Evolutionary conservation across 2,888 invertebrate species (phyloP).

Genomic region (Unio pictorum): DNA sequence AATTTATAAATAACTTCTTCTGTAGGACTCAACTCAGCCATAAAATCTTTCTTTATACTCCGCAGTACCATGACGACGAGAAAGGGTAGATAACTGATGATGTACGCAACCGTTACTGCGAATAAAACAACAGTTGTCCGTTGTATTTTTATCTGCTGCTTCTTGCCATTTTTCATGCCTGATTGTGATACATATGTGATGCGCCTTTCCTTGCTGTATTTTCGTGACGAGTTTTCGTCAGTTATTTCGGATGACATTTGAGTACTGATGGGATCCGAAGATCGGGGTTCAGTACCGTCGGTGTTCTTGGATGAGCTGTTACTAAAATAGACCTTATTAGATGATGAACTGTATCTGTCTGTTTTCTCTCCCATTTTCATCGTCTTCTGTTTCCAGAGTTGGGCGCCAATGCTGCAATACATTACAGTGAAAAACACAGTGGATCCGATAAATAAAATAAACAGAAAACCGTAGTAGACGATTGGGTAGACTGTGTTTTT

Average conservation of each 20-base stretch:
- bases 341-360: slow-evolving; percentile 12
- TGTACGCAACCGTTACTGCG: slow-evolving; percentile 61
- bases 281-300: too few relatives aligned
- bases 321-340: slow-evolving; percentile 32
- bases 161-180: slow-evolving; percentile 19
- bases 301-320: slow-evolving; percentile 28
- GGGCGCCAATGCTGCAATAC: slow-evolving; percentile 55
- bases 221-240: slow-evolving; percentile 18
- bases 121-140: slow-evolving; percentile 62
- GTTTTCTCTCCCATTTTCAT: slow-evolving; percentile 44
- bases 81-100: slow-evolving; percentile 62
- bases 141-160: slow-evolving; percentile 50
- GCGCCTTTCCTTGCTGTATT: slow-evolving; percentile 24
- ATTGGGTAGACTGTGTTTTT: slow-evolving; percentile 57
- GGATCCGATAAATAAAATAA: slow-evolving; percentile 55
- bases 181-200: slow-evolving; percentile 25
- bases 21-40: slow-evolving; percentile 44
- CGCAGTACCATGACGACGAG: slow-evolving; percentile 60
- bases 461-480: slow-evolving; percentile 60
- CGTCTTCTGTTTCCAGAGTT: slow-evolving; percentile 57
- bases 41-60: slow-evolving; percentile 56
- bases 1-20: slow-evolving; percentile 62
- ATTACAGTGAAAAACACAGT: slow-evolving; percentile 56
- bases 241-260: slow-evolving; percentile 56
- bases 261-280: slow-evolving; percentile 53